Conservation (phyloP, 2,888 invertebrate genomes). For the Rhagium mordax region DNA sequence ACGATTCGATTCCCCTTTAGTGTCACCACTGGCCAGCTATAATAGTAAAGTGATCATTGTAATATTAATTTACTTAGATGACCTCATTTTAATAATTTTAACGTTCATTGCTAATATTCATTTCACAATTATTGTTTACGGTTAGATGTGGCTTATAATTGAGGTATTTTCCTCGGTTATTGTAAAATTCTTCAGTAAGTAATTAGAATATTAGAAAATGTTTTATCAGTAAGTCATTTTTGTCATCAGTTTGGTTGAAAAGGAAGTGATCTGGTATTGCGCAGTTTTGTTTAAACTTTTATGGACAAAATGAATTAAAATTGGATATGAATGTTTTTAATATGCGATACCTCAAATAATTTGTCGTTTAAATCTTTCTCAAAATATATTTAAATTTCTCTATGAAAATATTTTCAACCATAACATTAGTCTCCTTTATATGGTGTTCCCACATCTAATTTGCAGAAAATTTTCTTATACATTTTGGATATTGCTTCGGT, state of each 20-base stretch:
- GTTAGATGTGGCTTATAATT: conserved; percentile 33
- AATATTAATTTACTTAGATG: conserved; percentile 37
- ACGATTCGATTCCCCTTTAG: not conserved
- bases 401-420: too few relatives aligned
- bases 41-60: conserved; percentile 22
- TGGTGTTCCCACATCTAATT: too few relatives aligned
- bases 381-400: too few relatives aligned
- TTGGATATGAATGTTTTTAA: too few relatives aligned
- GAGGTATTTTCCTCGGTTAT: not conserved
- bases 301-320: too few relatives aligned
- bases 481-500: too few relatives aligned
- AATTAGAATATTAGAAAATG: conserved; percentile 1
- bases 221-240: not conserved
- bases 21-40: not conserved
- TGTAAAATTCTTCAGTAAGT: not conserved
- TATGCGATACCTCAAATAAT: too few relatives aligned
- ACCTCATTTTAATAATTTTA: conserved; percentile 44
- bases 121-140: conserved; percentile 43
- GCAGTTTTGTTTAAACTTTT: not conserved
- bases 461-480: too few relatives aligned
- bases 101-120: conserved; percentile 36
- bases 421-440: too few relatives aligned
- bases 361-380: too few relatives aligned
- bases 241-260: not conserved
- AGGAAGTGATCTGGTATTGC: not conserved